Conservation (phyloP, 1,140 invertebrate species). For the Calliopsis andreniformis region DNA sequence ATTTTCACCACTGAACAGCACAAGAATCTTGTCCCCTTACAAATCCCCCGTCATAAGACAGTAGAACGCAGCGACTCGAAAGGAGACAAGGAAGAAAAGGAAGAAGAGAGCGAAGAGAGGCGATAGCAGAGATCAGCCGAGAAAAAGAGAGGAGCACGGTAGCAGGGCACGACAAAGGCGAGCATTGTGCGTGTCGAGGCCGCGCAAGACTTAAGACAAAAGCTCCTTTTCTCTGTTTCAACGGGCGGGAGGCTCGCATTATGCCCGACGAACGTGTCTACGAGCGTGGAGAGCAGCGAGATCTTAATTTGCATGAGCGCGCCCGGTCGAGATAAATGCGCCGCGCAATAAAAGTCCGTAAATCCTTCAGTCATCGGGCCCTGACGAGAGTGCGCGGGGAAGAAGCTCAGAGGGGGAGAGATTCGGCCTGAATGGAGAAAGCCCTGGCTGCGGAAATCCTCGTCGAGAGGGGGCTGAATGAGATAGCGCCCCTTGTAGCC, state of each 20-base stretch:
- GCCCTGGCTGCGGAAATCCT: conserved; percentile 3
- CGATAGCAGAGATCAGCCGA: background rate
- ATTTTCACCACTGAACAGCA: no score
- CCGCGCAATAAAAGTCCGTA: conserved; percentile 66
- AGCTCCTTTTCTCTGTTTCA: conserved; percentile 43
- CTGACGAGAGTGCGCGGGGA: conserved; percentile 12
- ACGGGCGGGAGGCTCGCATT: conserved; percentile 10
- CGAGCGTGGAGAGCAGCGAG: conserved; percentile 39
- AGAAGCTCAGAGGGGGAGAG: conserved; percentile 9
- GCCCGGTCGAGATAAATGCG: conserved; percentile 65
- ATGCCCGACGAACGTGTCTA: conserved; percentile 53
- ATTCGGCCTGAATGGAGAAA: conserved; percentile 16
- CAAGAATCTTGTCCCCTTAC: conserved; percentile 24
- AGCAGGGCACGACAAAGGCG: conserved; percentile 46
- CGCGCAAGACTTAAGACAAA: conserved; percentile 54
- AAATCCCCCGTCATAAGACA: conserved; percentile 19
- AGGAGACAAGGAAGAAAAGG: background rate
- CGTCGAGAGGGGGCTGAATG: conserved; percentile 8
- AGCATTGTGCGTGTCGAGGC: conserved; percentile 44
- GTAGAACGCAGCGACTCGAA: conserved; percentile 1
- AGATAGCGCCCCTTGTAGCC: conserved; percentile 47
- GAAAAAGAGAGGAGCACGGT: background rate
- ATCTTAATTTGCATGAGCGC: conserved; percentile 68
- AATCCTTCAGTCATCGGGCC: conserved; percentile 70
- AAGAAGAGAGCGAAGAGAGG: background rate